A percentile compares a stretch with the other conserved stretches of the same genome.
phyloP scores from a whole-genome alignment of 2,797 vertebrate species.

The Notolepis coatsorum region DNA sequence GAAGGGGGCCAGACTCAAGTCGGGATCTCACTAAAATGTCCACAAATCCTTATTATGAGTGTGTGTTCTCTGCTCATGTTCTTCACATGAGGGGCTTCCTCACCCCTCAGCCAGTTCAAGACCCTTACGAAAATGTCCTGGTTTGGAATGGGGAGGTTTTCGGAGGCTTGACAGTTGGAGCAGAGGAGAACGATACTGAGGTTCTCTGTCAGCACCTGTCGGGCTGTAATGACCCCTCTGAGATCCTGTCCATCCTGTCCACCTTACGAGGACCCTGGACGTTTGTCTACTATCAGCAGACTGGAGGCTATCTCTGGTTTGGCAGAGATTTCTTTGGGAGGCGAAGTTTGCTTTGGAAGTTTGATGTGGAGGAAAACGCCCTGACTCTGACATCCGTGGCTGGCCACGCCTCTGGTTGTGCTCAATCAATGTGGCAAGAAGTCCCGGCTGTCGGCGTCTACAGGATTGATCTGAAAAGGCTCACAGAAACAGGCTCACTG shows the following conservation, averaged over 20 bases:
- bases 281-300: conserved; percentile 91
- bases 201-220: conserved; percentile 82
- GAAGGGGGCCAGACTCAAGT: conserved; percentile 86
- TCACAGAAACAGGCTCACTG: conserved; percentile 57
- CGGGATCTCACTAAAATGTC: conserved; percentile 67
- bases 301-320: conserved; percentile 89
- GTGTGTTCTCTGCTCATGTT: conserved; percentile 91
- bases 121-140: too few species aligned
- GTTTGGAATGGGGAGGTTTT: conserved; percentile 98
- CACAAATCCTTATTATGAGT: conserved; percentile 62
- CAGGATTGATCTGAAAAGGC: conserved; percentile 83
- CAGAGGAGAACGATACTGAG: conserved; percentile 86
- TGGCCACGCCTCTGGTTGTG: conserved; percentile 23
- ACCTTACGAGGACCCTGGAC: conserved; percentile 89
- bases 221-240: conserved; percentile 70
- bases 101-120: conserved; percentile 90
- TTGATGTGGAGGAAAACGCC: conserved; percentile 41
- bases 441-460: conserved; percentile 91
- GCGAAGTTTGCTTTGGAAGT: conserved; percentile 93
- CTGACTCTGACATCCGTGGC: conserved; percentile 86
- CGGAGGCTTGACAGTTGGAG: conserved; percentile 79
- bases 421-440: conserved; percentile 82
- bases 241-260: conserved; percentile 84
- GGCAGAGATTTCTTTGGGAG: conserved; percentile 96
- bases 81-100: conserved; percentile 90